Percentiles rank a stretch among this genome's conserved stretches.
phyloP scores from a whole-genome alignment of 2,797 vertebrate genomes.

The Carduelis carduelis region DNA sequence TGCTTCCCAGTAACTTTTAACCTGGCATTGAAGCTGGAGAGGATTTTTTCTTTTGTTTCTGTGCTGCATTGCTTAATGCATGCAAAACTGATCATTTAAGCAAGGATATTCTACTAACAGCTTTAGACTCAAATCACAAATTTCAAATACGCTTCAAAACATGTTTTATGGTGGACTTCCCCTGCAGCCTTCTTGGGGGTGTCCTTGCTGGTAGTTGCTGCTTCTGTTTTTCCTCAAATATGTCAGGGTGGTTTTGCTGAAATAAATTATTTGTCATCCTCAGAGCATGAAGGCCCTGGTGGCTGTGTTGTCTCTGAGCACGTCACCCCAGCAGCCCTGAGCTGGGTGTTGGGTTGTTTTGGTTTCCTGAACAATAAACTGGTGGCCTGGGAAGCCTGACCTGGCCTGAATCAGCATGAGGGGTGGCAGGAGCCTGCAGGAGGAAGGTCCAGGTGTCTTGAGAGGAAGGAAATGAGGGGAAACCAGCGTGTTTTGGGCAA shows the following conservation, averaged over 20 bases:
- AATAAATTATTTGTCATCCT: neutral
- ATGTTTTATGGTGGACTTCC: neutral
- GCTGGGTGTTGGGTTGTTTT: neutral
- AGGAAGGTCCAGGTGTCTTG: neutral
- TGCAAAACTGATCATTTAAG: neutral
- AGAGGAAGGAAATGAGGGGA: neutral
- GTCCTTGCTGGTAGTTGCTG: neutral
- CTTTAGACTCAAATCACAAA: neutral
- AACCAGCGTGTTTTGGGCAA: neutral
- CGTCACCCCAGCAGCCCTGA: neutral
- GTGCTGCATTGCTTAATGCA: neutral
- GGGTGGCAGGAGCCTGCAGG: neutral
- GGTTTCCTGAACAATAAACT: neutral
- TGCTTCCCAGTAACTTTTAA: neutral
- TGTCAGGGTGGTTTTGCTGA: neutral
- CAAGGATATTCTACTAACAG: neutral
- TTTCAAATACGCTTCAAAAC: neutral
- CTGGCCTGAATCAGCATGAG: neutral
- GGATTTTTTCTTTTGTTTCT: neutral
- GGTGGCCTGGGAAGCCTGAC: neutral
- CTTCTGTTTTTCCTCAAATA: neutral
- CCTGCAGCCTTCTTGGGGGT: neutral
- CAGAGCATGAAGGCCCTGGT: neutral
- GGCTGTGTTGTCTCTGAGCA: neutral
- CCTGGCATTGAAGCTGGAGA: neutral